Percentiles rank a stretch among this genome's conserved stretches.
Conservation (phyloP, 2,797 vertebrate species). For the Aplochiton taeniatus region DNA sequence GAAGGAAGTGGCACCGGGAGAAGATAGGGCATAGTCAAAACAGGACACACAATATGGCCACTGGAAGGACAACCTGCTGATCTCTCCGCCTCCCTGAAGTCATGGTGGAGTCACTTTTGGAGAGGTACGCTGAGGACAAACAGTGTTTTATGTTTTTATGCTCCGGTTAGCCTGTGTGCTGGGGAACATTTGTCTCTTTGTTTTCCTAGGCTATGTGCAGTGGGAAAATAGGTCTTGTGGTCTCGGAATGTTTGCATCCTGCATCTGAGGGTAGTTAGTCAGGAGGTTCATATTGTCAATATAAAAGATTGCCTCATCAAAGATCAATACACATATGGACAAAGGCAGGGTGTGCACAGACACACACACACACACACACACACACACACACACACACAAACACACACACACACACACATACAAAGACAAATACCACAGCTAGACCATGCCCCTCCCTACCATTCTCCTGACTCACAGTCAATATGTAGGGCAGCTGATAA, state of each 20-base stretch:
- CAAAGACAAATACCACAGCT: neutral
- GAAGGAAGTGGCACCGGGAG: no score
- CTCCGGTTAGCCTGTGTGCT: constrained; percentile 35
- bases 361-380: constrained; percentile 11
- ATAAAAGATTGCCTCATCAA: neutral
- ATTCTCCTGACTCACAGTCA: constrained; percentile 3
- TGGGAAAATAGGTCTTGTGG: constrained; percentile 16
- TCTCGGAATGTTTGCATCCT: neutral
- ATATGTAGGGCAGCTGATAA: constrained; percentile 53
- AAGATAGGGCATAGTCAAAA: constrained; percentile 24
- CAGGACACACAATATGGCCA: constrained; percentile 40
- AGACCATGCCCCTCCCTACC: neutral
- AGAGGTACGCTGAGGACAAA: constrained; percentile 44
- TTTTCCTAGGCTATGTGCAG: constrained; percentile 52
- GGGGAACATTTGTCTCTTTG: constrained; percentile 51
- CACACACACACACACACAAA: constrained; percentile 1
- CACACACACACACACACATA: constrained; percentile 2
- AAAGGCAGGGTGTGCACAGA: neutral
- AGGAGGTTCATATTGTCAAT: neutral
- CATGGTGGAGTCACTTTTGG: constrained; percentile 60
- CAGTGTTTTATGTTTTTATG: constrained; percentile 45
- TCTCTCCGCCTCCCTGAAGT: constrained; percentile 40
- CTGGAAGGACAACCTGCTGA: constrained; percentile 46
- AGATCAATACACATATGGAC: neutral
- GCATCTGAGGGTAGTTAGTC: no score